A percentile compares a stretch with the other conserved stretches of the same genome.
phyloP scores from a whole-genome alignment of 2,888 invertebrate species.

The Stenichneumon culpator region DNA sequence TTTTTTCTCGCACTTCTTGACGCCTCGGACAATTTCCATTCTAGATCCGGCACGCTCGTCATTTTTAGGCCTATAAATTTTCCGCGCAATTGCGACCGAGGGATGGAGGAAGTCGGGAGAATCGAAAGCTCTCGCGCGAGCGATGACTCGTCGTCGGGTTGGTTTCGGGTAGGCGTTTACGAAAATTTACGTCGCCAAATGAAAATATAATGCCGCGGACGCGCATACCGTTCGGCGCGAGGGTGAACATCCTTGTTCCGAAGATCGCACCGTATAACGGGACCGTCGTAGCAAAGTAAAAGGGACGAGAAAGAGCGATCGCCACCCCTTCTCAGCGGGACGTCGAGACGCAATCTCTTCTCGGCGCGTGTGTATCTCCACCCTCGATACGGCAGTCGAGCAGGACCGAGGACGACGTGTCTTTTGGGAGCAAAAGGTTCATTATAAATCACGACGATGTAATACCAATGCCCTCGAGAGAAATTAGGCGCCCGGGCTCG shows the following conservation, averaged over 20 bases:
- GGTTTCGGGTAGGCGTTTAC: slow-evolving; percentile 45
- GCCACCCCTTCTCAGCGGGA: slow-evolving; percentile 80
- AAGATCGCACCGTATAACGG: slow-evolving; percentile 43
- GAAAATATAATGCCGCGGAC: slow-evolving; percentile 78
- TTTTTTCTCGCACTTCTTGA: not conserved
- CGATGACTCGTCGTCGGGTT: slow-evolving; percentile 40
- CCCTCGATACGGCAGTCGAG: slow-evolving; percentile 45
- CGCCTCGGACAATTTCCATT: not conserved
- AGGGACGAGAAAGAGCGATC: slow-evolving; percentile 33
- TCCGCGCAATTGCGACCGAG: slow-evolving; percentile 23
- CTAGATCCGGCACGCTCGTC: not conserved
- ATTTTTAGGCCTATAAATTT: slow-evolving; percentile 14
- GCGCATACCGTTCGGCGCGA: slow-evolving; percentile 34
- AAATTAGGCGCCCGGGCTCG: slow-evolving; percentile 57
- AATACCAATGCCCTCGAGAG: slow-evolving; percentile 73
- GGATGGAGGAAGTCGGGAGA: slow-evolving; percentile 36
- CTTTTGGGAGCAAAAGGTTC: slow-evolving; percentile 82
- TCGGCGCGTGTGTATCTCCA: slow-evolving; percentile 67
- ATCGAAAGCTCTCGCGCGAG: slow-evolving; percentile 44
- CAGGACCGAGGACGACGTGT: slow-evolving; percentile 71
- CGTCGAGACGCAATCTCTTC: slow-evolving; percentile 82
- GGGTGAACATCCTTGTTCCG: slow-evolving; percentile 59
- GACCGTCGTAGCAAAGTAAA: slow-evolving; percentile 27
- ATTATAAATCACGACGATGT: slow-evolving; percentile 82
- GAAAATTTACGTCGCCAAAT: slow-evolving; percentile 74